Evolutionary conservation across 2,888 invertebrate species (phyloP).

Genomic region (Physocephala rufipes): DNA sequence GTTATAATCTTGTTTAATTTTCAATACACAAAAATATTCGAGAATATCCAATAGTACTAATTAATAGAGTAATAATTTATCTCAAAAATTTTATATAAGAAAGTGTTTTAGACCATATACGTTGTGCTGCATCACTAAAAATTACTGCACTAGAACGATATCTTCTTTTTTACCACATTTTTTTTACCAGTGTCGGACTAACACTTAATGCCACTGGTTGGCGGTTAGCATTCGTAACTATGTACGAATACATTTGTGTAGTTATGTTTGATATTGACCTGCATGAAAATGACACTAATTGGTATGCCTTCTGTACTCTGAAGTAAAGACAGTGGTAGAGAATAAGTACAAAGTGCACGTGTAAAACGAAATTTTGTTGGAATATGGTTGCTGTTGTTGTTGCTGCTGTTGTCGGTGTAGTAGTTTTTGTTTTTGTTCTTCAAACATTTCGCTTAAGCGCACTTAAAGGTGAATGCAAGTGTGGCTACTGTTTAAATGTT

Average conservation of each 20-base stretch:
- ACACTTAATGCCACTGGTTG: no score
- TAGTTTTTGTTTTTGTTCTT: neutral
- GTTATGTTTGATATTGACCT: constrained; percentile 26
- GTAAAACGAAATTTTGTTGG: neutral
- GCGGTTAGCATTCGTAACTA: no score
- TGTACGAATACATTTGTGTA: neutral
- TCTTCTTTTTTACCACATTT: no score
- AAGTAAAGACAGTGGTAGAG: neutral
- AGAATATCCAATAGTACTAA: no score
- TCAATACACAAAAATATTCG: no score
- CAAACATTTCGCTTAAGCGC: neutral
- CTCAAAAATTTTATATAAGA: no score
- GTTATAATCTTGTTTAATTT: no score
- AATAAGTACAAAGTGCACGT: neutral
- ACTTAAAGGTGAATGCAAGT: neutral
- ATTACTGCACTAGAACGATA: no score
- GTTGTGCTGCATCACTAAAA: no score
- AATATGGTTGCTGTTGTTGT: neutral
- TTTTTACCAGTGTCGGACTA: no score
- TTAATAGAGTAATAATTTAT: no score
- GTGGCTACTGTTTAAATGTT: neutral
- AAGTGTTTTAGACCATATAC: no score
- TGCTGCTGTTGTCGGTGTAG: neutral
- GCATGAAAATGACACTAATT: constrained; percentile 4
- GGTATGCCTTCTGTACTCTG: neutral